These are phyloP conservation scores for Paramormyrops kingsleyae DNA, from an alignment of 2,113 vertebrate genomes.

Conservation along the genomic window DNA sequence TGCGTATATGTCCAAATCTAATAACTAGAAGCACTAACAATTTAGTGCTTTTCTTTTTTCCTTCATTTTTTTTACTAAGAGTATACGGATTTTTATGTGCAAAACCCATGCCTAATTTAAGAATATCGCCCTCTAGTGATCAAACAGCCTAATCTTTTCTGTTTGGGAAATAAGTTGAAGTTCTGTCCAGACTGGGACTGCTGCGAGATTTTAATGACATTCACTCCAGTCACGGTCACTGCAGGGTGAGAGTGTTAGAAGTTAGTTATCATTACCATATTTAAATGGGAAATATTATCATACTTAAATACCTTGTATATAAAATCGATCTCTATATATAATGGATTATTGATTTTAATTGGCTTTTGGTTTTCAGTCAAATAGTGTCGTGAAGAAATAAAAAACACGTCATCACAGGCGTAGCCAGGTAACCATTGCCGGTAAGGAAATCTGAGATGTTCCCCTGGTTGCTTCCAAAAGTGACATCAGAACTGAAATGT, in stretches of 20 bases:
- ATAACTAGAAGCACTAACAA: background rate
- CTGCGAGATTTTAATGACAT: background rate
- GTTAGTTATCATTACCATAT: background rate
- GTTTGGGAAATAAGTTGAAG: background rate
- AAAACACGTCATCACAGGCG: background rate
- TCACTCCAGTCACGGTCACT: background rate
- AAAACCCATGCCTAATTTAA: background rate
- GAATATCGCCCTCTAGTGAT: background rate
- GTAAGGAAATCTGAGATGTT: constrained; percentile 6
- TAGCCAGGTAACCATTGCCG: background rate
- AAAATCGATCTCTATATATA: background rate
- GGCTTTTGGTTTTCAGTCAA: background rate
- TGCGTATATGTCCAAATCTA: background rate
- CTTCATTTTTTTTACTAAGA: background rate
- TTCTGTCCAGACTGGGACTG: background rate
- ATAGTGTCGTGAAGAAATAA: background rate
- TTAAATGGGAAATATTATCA: background rate
- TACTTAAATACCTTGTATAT: background rate
- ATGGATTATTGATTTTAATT: background rate
- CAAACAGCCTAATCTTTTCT: background rate
- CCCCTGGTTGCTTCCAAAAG: background rate
- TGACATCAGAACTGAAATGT: background rate
- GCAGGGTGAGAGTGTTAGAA: background rate
- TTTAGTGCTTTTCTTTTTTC: background rate
- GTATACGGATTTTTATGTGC: background rate